These are phyloP conservation scores for Masticophis lateralis DNA, from an alignment of 2,797 vertebrate species.

Conservation along the genomic window DNA sequence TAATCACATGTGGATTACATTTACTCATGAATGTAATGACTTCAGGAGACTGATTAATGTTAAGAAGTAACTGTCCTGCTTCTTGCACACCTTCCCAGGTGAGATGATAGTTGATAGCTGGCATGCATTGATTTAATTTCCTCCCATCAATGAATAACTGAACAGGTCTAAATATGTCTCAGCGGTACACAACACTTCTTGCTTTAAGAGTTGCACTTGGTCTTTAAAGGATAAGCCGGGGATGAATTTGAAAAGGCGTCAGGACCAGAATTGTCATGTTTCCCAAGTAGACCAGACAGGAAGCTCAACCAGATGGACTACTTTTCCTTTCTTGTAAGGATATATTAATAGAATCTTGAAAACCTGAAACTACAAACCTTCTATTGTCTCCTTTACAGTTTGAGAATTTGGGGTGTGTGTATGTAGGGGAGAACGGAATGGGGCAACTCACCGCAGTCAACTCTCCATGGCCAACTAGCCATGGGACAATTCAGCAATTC, in stretches of 20 bases:
- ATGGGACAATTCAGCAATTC: no score
- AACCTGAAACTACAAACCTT: background rate
- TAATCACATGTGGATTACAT: constrained; percentile 85
- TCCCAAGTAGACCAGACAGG: background rate
- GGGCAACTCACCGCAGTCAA: no score
- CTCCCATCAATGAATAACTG: constrained; percentile 65
- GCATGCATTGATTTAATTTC: constrained; percentile 79
- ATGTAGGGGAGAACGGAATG: no score
- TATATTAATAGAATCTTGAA: background rate
- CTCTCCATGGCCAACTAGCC: no score
- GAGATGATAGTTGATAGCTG: constrained; percentile 72
- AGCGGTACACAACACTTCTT: background rate
- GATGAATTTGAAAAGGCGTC: background rate
- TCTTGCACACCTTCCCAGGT: constrained; percentile 75
- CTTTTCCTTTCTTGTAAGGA: background rate
- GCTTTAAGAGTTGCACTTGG: background rate
- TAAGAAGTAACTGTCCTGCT: constrained; percentile 77
- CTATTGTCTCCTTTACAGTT: background rate
- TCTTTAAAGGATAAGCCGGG: background rate
- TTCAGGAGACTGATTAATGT: constrained; percentile 84
- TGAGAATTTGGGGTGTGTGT: background rate
- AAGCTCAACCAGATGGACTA: background rate
- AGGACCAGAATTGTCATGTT: background rate
- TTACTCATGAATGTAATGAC: constrained; percentile 87
- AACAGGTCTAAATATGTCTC: background rate